Evolutionary conservation across 2,113 vertebrate species (phyloP), one percentile per base, ranked within the genome.

Genomic region (Triplophysa rosa): DNA sequence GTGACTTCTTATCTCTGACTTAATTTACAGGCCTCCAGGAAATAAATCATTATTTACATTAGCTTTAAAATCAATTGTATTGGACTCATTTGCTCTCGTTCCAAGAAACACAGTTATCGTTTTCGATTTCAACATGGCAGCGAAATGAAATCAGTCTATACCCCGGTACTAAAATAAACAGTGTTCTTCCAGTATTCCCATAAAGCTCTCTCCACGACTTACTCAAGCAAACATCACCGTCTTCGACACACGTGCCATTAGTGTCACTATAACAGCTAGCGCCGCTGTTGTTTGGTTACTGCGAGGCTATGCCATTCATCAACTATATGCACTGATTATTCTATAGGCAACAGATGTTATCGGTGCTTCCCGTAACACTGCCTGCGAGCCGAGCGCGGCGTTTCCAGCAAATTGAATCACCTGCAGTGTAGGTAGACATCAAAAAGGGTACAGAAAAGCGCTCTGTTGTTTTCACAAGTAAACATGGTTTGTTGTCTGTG

Each of bases 281-380:
- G 40, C 21, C 13, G 5, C 33, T 45, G 33, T 73, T 61, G 56
- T 73, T 73, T 73, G 54, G 29, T 61, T 73, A 73, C 56, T 24
- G 56, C 40, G 16, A 73, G 37, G 37, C 56, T 42, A 13, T 62
- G 26, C 29, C 70, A 73, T 73, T 73, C 70, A 73, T 73, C 56
- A 73, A 61, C 56, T 42, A 42, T 61, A 73, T 73, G 56, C 70
- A 61, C 12, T 42, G 54, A 62, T 61, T 73, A 58, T 61, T 73
- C 56, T 45, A 45, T 61, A 73, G 70, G 33, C 70, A 59, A 29
- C 54, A 72, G 69, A 72, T 40, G 37, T 71, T 71, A 71, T 71
- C 68, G 37, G 17, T 19, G 19, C 29, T 71, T 56, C 49, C 52
- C 1, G 68, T 71, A 56, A 71, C 49, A 14, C 12, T n/a, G 40